phyloP scores from a whole-genome alignment of 2,888 invertebrate species.

The Tetranychus truncatus region DNA sequence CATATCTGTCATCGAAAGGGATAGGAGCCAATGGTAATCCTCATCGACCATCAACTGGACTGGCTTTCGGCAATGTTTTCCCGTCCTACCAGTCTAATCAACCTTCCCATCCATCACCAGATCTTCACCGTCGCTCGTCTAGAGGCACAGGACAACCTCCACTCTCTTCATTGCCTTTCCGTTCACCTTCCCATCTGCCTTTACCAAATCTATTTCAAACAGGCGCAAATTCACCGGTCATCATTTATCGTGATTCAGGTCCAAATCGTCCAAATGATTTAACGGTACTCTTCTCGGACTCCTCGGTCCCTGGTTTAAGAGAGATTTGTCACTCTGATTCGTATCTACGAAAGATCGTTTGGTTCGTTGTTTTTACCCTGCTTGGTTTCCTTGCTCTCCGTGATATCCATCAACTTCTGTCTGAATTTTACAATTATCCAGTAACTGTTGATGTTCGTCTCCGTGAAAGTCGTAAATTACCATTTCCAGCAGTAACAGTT shows the following conservation, averaged over 20 bases:
- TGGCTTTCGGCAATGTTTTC: not conserved
- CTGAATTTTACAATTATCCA: slow-evolving; percentile 23
- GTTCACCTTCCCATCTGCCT: not conserved
- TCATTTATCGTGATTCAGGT: slow-evolving; percentile 1
- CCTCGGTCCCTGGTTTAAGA: slow-evolving; percentile 21
- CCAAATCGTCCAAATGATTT: not conserved
- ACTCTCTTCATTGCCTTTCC: not conserved
- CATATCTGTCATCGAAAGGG: slow-evolving; percentile 1
- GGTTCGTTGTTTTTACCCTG: slow-evolving; percentile 22
- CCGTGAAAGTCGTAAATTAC: slow-evolving; percentile 20
- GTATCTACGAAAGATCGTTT: slow-evolving; percentile 21
- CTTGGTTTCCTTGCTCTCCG: slow-evolving; percentile 19
- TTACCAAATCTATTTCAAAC: not conserved
- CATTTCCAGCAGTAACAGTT: slow-evolving; percentile 27
- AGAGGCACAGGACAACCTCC: too few relatives aligned
- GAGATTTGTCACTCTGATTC: slow-evolving; percentile 19
- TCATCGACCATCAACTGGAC: not conserved
- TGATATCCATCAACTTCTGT: slow-evolving; percentile 21
- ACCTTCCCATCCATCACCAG: not conserved
- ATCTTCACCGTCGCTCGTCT: not conserved
- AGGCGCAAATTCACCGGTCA: not conserved
- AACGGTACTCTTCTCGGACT: slow-evolving; percentile 18
- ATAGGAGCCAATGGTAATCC: not conserved
- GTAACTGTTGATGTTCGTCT: slow-evolving; percentile 24
- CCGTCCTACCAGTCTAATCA: not conserved